Evolutionary conservation across 1,140 invertebrate species (phyloP), one percentile per base, ranked within the genome.

Genomic region (Catajapyx aquilonaris): DNA sequence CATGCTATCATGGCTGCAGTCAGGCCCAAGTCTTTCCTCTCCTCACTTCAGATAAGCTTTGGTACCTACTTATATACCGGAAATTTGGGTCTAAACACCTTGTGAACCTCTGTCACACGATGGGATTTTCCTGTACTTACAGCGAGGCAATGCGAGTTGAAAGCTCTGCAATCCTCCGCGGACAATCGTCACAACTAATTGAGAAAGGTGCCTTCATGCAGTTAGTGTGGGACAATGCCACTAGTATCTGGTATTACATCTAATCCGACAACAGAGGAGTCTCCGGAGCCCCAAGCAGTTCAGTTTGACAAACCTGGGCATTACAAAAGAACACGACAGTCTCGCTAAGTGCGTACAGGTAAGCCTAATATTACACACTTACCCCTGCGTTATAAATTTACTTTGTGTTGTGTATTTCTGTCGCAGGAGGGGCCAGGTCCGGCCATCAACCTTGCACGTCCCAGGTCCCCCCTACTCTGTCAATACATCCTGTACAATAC

Each of bases 81-180:
- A 37, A 39, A 4, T 39, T 38, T 39, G 38, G 18, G 9, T 39
- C 38, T 5, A 38, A 37, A 38, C n/a, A n/a, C n/a, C n/a, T n/a
- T 4, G 31, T 42, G 3, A 23, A 38, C 18, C 35, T 43, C 3
- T 38, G 43, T 10, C 18, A 33, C 22, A n/a, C 34, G 9, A 4
- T 43, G 22, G 40, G 42, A 28, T 44, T 44, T 33, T 43, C 38
- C 23, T 44, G 38, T 15, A 46, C 19, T 22, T 43, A 43, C 35
- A 37, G 22, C 20, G 41, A 43, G 31, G 41, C 31, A 38, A n/a
- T 43, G 33, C 33, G 31, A 5, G 7, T 43, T 17, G 41, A 43
- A 43, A 41, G 21, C 18, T 43, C 41, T 28, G 38, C 40, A 13
- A 42, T 42, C 9, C 22, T 42, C n/a, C 39, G 15, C 13, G 39